A percentile compares a stretch with the other conserved stretches of the same genome.
phyloP scores from a whole-genome alignment of 2,797 vertebrate genomes.

The Galaxias olidus region DNA sequence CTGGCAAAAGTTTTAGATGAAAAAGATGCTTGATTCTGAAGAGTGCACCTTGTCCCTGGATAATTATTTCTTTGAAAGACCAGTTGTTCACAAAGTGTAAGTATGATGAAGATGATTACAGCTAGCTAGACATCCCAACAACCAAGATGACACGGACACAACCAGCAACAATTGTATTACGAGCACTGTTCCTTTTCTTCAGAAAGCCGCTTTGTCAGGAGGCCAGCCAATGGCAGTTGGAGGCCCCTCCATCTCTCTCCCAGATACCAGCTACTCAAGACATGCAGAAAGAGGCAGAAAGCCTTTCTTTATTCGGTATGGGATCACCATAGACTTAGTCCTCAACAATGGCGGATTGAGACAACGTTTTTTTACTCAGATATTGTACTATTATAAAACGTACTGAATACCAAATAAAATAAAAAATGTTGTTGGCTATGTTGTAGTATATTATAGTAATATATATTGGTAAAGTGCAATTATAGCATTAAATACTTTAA shows the following conservation, averaged over 20 bases:
- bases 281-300: conserved; percentile 81
- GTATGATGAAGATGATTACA: conserved; percentile 39
- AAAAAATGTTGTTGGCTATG: no score
- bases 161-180: neutral
- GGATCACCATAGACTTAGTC: conserved; percentile 22
- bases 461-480: no score
- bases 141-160: neutral
- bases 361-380: no score
- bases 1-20: no score
- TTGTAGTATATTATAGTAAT: no score
- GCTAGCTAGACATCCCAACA: neutral
- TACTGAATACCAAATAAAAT: no score
- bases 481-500: no score
- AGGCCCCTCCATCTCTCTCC: conserved; percentile 76
- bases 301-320: conserved; percentile 72
- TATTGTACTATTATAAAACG: no score
- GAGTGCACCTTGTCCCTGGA: conserved; percentile 77
- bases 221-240: conserved; percentile 73
- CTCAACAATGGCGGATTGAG: no score
- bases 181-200: conserved; percentile 21
- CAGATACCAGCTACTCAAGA: conserved; percentile 83
- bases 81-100: conserved; percentile 81
- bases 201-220: conserved; percentile 78
- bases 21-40: conserved; percentile 76
- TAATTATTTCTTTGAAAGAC: conserved; percentile 85